A percentile compares a stretch with the other conserved stretches of the same genome.
These are phyloP conservation scores for Gymnocephalus cernua DNA, from an alignment of 2,113 vertebrate genomes.

Conservation along the genomic window DNA sequence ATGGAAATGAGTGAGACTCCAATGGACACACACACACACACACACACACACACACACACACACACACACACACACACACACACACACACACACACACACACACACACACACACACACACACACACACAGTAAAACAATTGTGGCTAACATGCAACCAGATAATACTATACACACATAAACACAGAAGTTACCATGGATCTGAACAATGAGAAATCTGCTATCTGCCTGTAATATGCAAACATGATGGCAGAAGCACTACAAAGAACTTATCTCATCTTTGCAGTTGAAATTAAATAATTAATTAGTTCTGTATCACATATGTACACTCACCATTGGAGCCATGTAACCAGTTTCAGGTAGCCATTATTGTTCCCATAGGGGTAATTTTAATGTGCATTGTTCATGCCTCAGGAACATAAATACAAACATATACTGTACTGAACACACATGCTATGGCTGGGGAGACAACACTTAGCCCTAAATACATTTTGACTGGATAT, in stretches of 20 bases:
- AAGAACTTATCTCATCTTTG: constrained; percentile 34
- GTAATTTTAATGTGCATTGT: neutral
- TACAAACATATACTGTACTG: neutral
- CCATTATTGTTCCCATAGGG: neutral
- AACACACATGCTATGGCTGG: neutral
- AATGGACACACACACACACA: neutral
- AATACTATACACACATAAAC: neutral
- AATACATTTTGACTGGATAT: constrained; percentile 16
- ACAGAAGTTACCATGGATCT: constrained; percentile 16
- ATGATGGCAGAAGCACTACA: constrained; percentile 32
- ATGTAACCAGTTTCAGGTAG: neutral
- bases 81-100: neutral
- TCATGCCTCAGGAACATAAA: neutral
- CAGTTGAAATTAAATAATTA: constrained; percentile 44
- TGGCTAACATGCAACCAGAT: constrained; percentile 5
- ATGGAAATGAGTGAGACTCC: constrained; percentile 72
- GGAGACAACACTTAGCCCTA: neutral
- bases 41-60: constrained; percentile 5
- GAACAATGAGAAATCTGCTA: constrained; percentile 36
- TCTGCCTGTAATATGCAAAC: constrained; percentile 68
- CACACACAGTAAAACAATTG: neutral
- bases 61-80: too few relatives aligned
- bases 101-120: neutral
- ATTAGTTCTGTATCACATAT: constrained; percentile 4
- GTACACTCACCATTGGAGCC: neutral